These are phyloP conservation scores for Rhineura floridana DNA, from an alignment of 2,113 vertebrate genomes.

Conservation along the genomic window DNA sequence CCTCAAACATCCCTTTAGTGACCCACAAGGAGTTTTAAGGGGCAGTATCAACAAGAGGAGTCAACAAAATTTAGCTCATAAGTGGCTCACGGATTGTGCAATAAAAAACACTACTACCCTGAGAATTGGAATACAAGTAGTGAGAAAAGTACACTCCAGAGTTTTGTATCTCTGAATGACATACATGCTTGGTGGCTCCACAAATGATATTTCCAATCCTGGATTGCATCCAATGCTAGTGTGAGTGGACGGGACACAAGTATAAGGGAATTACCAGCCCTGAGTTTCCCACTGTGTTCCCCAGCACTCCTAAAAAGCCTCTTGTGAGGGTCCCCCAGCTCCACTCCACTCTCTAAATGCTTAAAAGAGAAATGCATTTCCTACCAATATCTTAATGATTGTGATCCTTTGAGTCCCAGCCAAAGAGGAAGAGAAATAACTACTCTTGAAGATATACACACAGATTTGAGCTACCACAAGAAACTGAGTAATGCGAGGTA, in stretches of 20 bases:
- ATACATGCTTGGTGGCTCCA: background rate
- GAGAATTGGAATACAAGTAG: background rate
- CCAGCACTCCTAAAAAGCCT: no score
- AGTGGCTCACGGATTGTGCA: background rate
- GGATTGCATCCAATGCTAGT: background rate
- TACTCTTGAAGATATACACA: background rate
- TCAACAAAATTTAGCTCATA: background rate
- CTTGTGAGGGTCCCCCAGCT: background rate
- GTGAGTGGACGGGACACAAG: background rate
- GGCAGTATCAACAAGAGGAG: background rate
- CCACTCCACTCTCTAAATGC: background rate
- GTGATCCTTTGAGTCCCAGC: background rate
- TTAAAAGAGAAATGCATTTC: no score
- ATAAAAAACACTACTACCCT: background rate
- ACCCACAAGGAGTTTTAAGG: background rate
- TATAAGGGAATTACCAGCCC: background rate
- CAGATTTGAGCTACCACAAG: background rate
- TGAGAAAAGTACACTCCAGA: background rate
- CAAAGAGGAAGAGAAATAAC: background rate
- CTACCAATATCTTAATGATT: background rate
- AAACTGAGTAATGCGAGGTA: background rate
- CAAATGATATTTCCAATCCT: background rate
- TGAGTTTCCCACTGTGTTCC: background rate
- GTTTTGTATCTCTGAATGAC: background rate
- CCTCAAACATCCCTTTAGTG: no score